These are phyloP conservation scores for Coelopa pilipes DNA, from an alignment of 2,888 invertebrate genomes.

Conservation along the genomic window DNA sequence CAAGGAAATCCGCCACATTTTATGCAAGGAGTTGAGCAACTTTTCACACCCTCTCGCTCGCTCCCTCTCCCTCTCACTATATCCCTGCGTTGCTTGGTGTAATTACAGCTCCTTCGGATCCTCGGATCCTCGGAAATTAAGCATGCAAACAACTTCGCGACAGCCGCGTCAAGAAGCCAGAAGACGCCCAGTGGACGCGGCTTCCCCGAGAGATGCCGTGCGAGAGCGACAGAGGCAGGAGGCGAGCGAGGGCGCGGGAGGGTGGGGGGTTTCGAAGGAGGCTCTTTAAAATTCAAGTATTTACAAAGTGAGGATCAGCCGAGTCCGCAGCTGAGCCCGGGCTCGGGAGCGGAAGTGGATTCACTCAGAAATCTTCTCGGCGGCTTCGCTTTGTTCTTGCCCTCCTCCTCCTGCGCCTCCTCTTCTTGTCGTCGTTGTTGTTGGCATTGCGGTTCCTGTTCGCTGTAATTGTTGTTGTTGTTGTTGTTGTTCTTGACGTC, in stretches of 20 bases:
- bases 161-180: conserved; percentile 6
- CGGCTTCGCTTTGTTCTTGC: neutral
- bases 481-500: no score
- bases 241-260: neutral
- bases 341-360: no score
- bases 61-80: neutral
- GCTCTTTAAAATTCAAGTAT: neutral
- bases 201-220: no score
- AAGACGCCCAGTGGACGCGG: neutral
- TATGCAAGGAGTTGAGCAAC: conserved; percentile 19
- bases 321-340: no score
- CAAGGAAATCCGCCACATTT: conserved; percentile 20
- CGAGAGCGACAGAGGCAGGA: neutral
- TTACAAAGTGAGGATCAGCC: no score
- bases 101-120: conserved; percentile 12
- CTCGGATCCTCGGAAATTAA: conserved; percentile 24
- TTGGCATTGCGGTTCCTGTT: no score
- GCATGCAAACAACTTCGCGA: conserved; percentile 21
- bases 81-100: neutral
- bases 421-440: no score
- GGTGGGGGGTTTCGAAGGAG: neutral
- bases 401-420: no score
- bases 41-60: neutral
- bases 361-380: no score
- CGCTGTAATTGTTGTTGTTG: no score